Evolutionary conservation across 2,888 invertebrate genomes (phyloP).

Genomic region (Campoplex nolae): DNA sequence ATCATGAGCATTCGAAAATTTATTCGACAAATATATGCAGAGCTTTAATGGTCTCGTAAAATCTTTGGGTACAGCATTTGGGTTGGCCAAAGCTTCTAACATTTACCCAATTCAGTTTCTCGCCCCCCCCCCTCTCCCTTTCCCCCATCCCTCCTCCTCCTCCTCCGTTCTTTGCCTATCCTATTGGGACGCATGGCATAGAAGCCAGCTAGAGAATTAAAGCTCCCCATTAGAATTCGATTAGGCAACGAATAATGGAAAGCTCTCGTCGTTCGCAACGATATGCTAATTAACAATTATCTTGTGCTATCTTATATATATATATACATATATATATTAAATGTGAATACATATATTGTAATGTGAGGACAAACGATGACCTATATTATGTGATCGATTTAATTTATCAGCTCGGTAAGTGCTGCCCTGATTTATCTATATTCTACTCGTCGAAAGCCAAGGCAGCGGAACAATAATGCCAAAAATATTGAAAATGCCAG

Average conservation of each 20-base stretch:
- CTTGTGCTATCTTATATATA: not conserved
- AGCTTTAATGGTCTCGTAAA: not conserved
- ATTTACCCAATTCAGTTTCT: not conserved
- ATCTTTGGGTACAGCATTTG: slow-evolving; percentile 16
- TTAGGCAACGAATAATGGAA: slow-evolving; percentile 63
- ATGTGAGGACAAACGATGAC: slow-evolving; percentile 5
- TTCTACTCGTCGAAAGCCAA: not conserved
- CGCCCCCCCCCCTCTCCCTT: not conserved
- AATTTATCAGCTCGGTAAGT: not conserved
- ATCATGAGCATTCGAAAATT: not conserved
- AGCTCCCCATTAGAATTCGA: slow-evolving; percentile 58
- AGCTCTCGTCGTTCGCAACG: slow-evolving; percentile 52
- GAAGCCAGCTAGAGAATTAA: slow-evolving; percentile 21
- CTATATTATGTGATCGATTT: slow-evolving; percentile 17
- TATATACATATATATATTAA: not conserved
- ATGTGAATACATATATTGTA: slow-evolving; percentile 6
- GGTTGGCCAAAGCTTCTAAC: slow-evolving; percentile 3
- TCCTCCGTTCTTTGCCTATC: not conserved
- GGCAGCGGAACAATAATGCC: too few relatives aligned
- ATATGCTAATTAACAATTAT: slow-evolving; percentile 65
- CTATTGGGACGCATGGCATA: slow-evolving; percentile 21
- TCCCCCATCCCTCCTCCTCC: not conserved
- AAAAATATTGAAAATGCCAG: too few relatives aligned
- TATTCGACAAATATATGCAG: not conserved
- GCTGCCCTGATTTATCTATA: not conserved